Evolutionary conservation across 1,140 invertebrate genomes (phyloP), one percentile per base, ranked within the genome.

Genomic region (Ceratina japonica): DNA sequence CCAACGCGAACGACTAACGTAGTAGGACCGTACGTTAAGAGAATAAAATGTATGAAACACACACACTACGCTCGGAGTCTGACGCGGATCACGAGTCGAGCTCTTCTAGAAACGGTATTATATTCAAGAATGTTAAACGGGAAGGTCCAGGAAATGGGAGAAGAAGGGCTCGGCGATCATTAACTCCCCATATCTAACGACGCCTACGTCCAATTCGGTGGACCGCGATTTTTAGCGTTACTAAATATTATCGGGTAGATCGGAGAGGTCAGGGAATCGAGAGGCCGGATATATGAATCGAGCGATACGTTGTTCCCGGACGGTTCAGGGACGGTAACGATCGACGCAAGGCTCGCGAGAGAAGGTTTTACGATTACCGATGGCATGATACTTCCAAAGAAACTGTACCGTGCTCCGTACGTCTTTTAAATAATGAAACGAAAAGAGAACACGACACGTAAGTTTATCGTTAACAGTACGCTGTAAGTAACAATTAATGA

Each of bases 381-480:
- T 66, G 80, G 82, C 73, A 86, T 64, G 79, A 82, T 89, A 90
- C 88, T 88, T 90, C 56, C 91, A 91, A 92, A 92, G 91, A 92
- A 89, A 89, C 83, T 88, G 88, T 91, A 91, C 89, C 86, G 87
- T 90, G 87, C 89, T 91, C 87, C 74, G 77, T 89, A 91, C 90
- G 91, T 82, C 86, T 89, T 89, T 91, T 87, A 86, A 80, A 77
- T 84, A 77, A 68, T 52, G 83, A 82, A 84, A 82, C 81, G 86
- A 90, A 73, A 76, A 83, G 73, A 79, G 52, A 63, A 79, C 79
- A 71, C 78, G 83, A 85, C 74, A 83, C 68, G 74, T 86, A 86
- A 87, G 74, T 75, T 90, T 91, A 79, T 91, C 87, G 80, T 87
- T 91, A 89, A 92, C 15, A 85, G 82, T 91, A 91, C 86, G 86